Conservation (phyloP, 2,113 vertebrate species). For the Trochalopteron elliotii region DNA sequence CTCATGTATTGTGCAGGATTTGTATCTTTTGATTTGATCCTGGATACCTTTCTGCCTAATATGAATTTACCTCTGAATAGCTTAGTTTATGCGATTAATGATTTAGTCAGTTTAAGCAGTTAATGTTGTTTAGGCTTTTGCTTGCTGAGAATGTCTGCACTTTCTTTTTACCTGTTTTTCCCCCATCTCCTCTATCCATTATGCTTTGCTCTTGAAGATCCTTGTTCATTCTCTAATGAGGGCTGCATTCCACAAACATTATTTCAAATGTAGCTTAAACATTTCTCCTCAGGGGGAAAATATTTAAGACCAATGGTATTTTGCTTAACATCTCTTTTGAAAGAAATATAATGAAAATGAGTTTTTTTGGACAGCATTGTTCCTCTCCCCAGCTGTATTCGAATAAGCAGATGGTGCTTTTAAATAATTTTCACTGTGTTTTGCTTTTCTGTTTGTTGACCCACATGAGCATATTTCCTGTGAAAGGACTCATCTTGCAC, state of each 20-base stretch:
- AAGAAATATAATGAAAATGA: constrained; percentile 8
- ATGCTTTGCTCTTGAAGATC: not conserved
- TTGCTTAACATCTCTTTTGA: constrained; percentile 20
- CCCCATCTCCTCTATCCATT: not conserved
- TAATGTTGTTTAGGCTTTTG: not conserved
- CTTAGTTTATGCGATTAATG: not conserved
- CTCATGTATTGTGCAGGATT: not conserved
- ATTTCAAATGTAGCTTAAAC: not conserved
- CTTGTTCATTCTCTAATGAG: not conserved
- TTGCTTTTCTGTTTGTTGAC: constrained; percentile 4
- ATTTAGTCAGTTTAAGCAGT: not conserved
- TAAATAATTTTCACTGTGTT: not conserved
- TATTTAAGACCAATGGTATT: not conserved
- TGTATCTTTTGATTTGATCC: not conserved
- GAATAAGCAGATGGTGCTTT: constrained; percentile 23
- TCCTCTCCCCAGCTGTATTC: not conserved
- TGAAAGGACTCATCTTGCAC: not conserved
- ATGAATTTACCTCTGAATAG: not conserved
- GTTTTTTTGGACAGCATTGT: not conserved
- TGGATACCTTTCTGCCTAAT: not conserved
- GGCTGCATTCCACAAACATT: not conserved
- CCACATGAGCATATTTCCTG: not conserved
- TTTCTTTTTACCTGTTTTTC: not conserved
- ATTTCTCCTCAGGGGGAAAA: not conserved
- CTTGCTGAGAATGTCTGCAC: not conserved